Evolutionary conservation across 2,113 vertebrate species (phyloP).

Genomic region (Trematomus loennbergii): DNA sequence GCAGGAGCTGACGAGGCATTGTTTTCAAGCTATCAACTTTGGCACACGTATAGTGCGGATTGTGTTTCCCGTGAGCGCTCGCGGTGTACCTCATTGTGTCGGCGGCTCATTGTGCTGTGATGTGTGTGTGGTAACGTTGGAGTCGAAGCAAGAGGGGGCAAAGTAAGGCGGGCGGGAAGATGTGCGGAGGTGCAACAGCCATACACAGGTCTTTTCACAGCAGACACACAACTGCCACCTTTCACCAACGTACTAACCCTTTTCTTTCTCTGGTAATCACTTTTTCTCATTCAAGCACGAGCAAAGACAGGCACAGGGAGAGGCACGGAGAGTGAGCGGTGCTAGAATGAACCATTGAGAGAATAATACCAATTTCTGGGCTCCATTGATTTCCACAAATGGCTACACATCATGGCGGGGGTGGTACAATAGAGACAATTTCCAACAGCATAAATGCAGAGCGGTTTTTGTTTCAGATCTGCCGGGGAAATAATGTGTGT

Average conservation of each 20-base stretch:
- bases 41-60: conserved; percentile 41
- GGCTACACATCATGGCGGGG: conserved; percentile 51
- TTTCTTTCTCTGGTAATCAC: conserved; percentile 68
- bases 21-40: conserved; percentile 63
- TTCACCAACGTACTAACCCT: conserved; percentile 38
- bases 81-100: conserved; percentile 46
- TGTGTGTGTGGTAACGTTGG: not conserved
- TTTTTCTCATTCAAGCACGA: conserved; percentile 63
- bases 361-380: conserved; percentile 66
- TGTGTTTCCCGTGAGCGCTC: conserved; percentile 45
- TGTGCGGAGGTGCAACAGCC: conserved; percentile 29
- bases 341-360: conserved; percentile 60
- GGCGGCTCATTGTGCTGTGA: conserved; percentile 38
- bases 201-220: conserved; percentile 35
- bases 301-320: conserved; percentile 28
- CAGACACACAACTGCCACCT: conserved; percentile 48
- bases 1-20: conserved; percentile 63
- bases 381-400: conserved; percentile 73
- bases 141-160: conserved; percentile 31
- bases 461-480: conserved; percentile 46
- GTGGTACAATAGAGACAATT: conserved; percentile 58
- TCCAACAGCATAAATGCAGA: conserved; percentile 55
- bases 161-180: conserved; percentile 38
- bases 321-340: not conserved
- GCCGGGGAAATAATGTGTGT: conserved; percentile 24